Evolutionary conservation across 2,797 vertebrate genomes (phyloP).

Genomic region (Bradypodion ventrale): DNA sequence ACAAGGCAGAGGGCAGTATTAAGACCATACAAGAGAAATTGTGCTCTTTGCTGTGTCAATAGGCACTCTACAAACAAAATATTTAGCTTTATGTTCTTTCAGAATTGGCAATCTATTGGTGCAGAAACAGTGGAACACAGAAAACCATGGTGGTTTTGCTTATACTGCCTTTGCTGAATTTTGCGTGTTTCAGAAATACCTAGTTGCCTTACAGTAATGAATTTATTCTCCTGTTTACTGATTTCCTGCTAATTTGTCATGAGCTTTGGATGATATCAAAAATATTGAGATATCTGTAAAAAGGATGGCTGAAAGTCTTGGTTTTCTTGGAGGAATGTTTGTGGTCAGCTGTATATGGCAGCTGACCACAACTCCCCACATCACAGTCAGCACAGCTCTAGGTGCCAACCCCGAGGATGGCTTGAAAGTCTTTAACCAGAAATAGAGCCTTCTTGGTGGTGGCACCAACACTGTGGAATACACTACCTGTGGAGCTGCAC

Average conservation of each 20-base stretch:
- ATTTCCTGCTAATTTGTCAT: background rate
- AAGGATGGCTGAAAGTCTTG: background rate
- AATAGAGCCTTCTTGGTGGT: too few relatives aligned
- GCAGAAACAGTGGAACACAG: background rate
- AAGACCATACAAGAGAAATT: background rate
- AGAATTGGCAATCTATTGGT: background rate
- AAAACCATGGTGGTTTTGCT: conserved; percentile 9
- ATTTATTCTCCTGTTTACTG: background rate
- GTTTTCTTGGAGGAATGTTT: background rate
- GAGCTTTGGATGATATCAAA: background rate
- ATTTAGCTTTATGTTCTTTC: background rate
- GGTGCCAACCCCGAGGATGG: too few relatives aligned
- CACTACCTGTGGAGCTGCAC: too few relatives aligned
- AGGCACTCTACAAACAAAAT: conserved; percentile 2
- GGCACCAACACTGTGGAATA: too few relatives aligned
- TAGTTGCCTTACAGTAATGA: background rate
- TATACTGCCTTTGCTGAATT: background rate
- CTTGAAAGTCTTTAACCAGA: too few relatives aligned
- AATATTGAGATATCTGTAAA: background rate
- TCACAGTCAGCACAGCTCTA: too few relatives aligned
- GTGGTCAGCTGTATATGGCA: too few relatives aligned
- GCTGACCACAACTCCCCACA: too few relatives aligned
- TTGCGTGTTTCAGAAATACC: background rate
- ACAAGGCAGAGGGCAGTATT: conserved; percentile 35
- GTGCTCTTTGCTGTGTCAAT: background rate